Conservation (phyloP, 1,140 invertebrate genomes). For the Drosophila pandora region DNA sequence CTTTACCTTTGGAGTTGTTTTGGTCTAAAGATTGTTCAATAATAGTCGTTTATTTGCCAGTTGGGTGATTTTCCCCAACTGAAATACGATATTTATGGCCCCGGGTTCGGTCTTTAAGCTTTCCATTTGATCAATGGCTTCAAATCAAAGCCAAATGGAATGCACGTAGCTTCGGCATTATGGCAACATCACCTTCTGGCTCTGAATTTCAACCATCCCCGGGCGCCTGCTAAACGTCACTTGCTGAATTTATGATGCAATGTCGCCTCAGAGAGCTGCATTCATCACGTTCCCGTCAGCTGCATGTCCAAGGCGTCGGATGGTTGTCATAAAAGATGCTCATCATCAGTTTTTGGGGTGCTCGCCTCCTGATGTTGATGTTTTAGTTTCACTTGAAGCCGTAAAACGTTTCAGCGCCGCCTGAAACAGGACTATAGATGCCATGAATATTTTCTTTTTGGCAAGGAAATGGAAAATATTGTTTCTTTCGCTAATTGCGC, state of each 20-base stretch:
- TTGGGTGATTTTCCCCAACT: conserved; percentile 1
- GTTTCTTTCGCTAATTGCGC: conserved; percentile 64
- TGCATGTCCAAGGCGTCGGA: conserved; percentile 65
- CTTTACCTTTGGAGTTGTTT: conserved; percentile 21
- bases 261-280: conserved; percentile 59
- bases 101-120: conserved; percentile 13
- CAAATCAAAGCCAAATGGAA: conserved; percentile 49
- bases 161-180: conserved; percentile 52
- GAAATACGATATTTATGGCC: conserved; percentile 31
- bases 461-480: conserved; percentile 8
- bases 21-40: conserved; percentile 8
- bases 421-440: conserved; percentile 19
- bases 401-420: conserved; percentile 58
- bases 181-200: conserved; percentile 40
- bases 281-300: conserved; percentile 73
- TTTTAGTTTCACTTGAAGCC: conserved; percentile 2
- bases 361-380: conserved; percentile 5
- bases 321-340: conserved; percentile 74
- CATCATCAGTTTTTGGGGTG: conserved; percentile 60
- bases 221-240: conserved; percentile 38
- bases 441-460: conserved; percentile 28
- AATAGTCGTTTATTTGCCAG: conserved; percentile 41
- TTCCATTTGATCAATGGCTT: conserved; percentile 23
- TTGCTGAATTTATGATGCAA: conserved; percentile 60
- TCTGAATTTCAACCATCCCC: conserved; percentile 5